Percentiles rank a stretch among this genome's conserved stretches.
Conservation (phyloP, 1,140 invertebrate species). For the Drosophila lowei region DNA sequence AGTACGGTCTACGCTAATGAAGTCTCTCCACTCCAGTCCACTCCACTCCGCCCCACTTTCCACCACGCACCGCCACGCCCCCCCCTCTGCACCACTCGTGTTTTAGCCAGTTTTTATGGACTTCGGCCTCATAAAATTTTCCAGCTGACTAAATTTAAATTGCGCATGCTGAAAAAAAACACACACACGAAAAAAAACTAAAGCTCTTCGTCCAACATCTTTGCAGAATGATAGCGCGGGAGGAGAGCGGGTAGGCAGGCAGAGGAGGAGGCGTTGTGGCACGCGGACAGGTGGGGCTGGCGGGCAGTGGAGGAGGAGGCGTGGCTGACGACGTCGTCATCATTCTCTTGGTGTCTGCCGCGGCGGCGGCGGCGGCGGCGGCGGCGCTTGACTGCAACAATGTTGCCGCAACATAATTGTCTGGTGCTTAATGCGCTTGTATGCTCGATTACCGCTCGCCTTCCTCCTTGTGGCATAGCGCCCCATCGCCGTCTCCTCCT, state of each 20-base stretch:
- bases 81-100: background rate
- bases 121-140: slow-evolving; percentile 44
- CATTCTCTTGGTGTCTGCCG: too few species aligned
- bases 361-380: background rate
- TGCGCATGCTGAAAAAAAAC: slow-evolving; percentile 58
- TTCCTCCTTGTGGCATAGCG: background rate
- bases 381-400: slow-evolving; percentile 53
- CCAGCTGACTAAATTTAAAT: slow-evolving; percentile 69
- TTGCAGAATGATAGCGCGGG: background rate
- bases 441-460: slow-evolving; percentile 54
- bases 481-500: background rate
- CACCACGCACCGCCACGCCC: background rate
- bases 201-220: slow-evolving; percentile 15
- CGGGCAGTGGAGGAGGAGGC: slow-evolving; percentile 4
- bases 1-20: slow-evolving; percentile 33
- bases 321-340: slow-evolving; percentile 29
- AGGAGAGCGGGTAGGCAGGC: background rate
- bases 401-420: slow-evolving; percentile 61
- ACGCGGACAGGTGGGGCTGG: too few species aligned
- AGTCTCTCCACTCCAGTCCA: background rate
- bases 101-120: slow-evolving; percentile 22
- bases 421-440: slow-evolving; percentile 59
- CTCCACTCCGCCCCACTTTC: slow-evolving; percentile 14
- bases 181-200: slow-evolving; percentile 7
- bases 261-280: background rate